These are phyloP conservation scores for Notarius lentiginosus DNA, from an alignment of 2,113 vertebrate genomes.

Conservation along the genomic window DNA sequence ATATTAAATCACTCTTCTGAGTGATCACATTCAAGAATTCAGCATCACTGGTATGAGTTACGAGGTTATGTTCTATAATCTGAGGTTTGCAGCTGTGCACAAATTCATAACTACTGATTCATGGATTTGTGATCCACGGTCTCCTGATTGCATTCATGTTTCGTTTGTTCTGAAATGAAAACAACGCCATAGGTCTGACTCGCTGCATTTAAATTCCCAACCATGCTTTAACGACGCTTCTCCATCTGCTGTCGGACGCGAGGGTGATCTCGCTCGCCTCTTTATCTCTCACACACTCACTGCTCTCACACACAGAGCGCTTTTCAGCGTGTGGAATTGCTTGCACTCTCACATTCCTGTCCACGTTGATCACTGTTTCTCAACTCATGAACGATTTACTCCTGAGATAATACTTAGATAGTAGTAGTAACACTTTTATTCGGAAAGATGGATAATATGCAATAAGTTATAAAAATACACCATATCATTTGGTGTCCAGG, in stretches of 20 bases:
- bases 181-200: too few relatives aligned
- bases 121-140: not conserved
- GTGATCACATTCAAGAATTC: not conserved
- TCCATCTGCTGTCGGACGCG: constrained; percentile 6
- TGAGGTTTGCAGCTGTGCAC: not conserved
- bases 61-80: too few relatives aligned
- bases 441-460: not conserved
- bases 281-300: not conserved
- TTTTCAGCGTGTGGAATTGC: not conserved
- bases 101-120: not conserved
- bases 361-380: not conserved
- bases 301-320: not conserved
- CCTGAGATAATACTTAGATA: too few relatives aligned
- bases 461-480: not conserved
- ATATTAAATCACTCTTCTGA: not conserved
- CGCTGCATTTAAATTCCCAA: not conserved
- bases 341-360: not conserved
- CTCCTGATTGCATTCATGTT: not conserved
- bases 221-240: not conserved
- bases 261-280: not conserved
- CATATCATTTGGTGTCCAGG: too few relatives aligned
- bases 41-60: not conserved
- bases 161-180: not conserved
- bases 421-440: not conserved
- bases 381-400: not conserved